These are phyloP conservation scores for Agrilus mali DNA, from an alignment of 2,888 invertebrate genomes.

Conservation along the genomic window DNA sequence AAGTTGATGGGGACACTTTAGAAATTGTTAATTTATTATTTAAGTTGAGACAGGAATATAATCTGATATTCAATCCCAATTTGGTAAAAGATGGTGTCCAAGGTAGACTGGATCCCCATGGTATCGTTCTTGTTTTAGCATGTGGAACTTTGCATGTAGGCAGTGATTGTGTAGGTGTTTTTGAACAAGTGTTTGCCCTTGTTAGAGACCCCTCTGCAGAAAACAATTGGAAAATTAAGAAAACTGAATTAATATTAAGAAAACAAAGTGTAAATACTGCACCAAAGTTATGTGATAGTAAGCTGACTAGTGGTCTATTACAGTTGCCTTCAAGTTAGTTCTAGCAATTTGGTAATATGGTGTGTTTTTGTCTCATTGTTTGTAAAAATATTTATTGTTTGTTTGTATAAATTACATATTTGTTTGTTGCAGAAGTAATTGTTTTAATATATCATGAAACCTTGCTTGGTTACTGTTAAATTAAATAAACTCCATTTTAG, in stretches of 20 bases:
- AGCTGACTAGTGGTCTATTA: constrained; percentile 9
- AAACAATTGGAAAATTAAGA: constrained; percentile 59
- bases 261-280: constrained; percentile 22
- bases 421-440: too few relatives aligned
- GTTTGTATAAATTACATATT: too few relatives aligned
- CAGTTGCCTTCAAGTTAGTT: constrained; percentile 6
- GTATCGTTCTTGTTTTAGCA: constrained; percentile 44
- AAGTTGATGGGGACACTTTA: constrained; percentile 23
- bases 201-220: constrained; percentile 45
- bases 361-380: too few relatives aligned
- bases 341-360: not conserved
- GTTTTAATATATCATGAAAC: too few relatives aligned
- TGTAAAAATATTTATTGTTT: too few relatives aligned
- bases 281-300: constrained; percentile 11
- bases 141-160: constrained; percentile 50
- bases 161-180: constrained; percentile 43
- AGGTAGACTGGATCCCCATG: constrained; percentile 46
- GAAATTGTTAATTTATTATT: constrained; percentile 30
- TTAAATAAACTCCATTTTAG: too few relatives aligned
- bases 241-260: constrained; percentile 36
- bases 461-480: too few relatives aligned
- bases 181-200: constrained; percentile 52
- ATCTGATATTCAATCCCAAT: constrained; percentile 48
- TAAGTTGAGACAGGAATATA: constrained; percentile 31
- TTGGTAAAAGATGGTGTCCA: constrained; percentile 41